Base-by-base conservation (phyloP, 1,140 invertebrate species). In the Scaptomyza montana region DNA sequence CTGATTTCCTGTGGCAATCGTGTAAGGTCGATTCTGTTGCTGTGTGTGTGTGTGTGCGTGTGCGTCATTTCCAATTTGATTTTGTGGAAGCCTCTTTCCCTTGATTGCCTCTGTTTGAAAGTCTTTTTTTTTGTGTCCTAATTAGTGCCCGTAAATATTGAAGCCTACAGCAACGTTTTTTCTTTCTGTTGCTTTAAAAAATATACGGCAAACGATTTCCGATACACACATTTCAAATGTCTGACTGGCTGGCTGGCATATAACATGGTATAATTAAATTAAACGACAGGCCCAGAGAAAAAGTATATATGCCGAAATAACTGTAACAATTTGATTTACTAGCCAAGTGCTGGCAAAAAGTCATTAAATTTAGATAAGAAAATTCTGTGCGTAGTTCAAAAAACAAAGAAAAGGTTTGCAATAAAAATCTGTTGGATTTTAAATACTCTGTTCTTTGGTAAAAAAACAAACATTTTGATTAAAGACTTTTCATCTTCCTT, bases 291-390 rank as follows among this genome's bases (percentile, higher is more conserved):
- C 46, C 16, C 41, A 60, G n/a, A 78, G 72, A 77, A 53, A 50
- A 51, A 63, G 60, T n/a, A n/a, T 41, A 56, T 51, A 62, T 43
- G 3, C 3, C 43, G 13, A 59, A 57, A 59, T 59, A 46, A 54
- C 74, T 72, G 73, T 74, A 81, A 80, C 75, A 68, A 71, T 87
- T 87, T 87, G 82, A 87, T 87, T 89, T 87, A 87, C 45, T 71
- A 53, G 56, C 50, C 50, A 41, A 68, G 66, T 51, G 66, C 82
- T 81, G 70, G 78, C 74, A 77, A 66, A 87, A 66, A 87, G 82
- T 82, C 82, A 86, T 86, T 87, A 87, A 87, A 74, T 82, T 87
- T 87, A 79, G 78, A 81, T 67, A 30, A 68, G 62, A 39, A 61
- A 16, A 16, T 16, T 16, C 16, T 16, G 16, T 1, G 16, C 16